Evolutionary conservation across 2,888 invertebrate species (phyloP).

Genomic region (Dromius quadrimaculatus): DNA sequence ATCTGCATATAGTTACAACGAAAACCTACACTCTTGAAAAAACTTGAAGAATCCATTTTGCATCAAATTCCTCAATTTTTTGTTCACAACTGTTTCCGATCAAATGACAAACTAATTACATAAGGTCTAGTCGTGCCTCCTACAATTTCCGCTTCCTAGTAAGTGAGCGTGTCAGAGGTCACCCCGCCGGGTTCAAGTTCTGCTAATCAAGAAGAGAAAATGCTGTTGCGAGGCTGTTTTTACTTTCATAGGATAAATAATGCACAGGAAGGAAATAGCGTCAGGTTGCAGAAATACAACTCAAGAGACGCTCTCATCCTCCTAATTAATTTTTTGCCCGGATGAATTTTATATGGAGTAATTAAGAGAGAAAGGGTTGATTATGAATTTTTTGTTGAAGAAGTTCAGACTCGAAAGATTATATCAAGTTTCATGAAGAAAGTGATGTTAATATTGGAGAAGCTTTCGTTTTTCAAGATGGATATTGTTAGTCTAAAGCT

Average conservation of each 20-base stretch:
- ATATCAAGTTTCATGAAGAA: no score
- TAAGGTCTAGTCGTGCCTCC: conserved; percentile 1
- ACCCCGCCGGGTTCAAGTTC: conserved; percentile 3
- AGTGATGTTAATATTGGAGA: no score
- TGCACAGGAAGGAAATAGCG: conserved; percentile 25
- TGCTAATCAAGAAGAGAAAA: conserved; percentile 1
- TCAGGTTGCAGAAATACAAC: conserved; percentile 23
- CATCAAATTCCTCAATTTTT: not conserved
- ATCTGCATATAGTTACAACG: no score
- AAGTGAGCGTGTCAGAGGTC: conserved; percentile 22
- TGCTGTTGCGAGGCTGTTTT: not conserved
- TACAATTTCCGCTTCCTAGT: not conserved
- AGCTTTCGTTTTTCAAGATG: no score
- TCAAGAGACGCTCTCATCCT: not conserved
- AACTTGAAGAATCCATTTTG: not conserved
- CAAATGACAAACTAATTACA: conserved; percentile 35
- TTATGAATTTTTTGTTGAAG: conserved; percentile 19
- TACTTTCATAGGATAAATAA: conserved; percentile 35
- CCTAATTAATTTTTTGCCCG: conserved; percentile 28
- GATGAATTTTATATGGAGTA: conserved; percentile 34
- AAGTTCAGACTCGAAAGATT: no score
- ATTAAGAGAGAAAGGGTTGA: conserved; percentile 10
- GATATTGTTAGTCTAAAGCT: no score
- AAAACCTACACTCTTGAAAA: not conserved
- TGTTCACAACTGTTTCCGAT: conserved; percentile 34